Evolutionary conservation across 2,888 invertebrate genomes (phyloP).

Genomic region (Lepeophtheirus nordmannii): DNA sequence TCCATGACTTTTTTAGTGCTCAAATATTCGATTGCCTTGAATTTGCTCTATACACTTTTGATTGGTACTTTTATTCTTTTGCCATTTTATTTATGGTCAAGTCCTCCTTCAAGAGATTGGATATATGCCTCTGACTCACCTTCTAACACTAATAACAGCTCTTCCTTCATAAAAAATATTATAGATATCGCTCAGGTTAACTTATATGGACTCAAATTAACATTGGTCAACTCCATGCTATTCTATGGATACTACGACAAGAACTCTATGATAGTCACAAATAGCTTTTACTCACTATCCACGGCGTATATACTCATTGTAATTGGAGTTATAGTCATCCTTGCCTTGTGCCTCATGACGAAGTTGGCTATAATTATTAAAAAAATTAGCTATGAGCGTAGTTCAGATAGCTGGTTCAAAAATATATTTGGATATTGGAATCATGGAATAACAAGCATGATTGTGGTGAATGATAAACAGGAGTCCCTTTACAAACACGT

Average conservation of each 20-base stretch:
- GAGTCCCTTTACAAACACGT: not conserved
- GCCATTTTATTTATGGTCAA: constrained; percentile 2
- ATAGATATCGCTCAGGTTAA: not conserved
- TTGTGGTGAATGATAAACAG: not conserved
- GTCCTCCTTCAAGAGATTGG: not conserved
- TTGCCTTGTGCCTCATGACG: not conserved
- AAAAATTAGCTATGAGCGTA: not conserved
- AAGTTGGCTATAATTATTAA: not conserved
- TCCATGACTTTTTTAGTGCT: not conserved
- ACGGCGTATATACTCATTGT: not conserved
- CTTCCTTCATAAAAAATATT: not conserved
- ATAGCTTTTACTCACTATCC: not conserved
- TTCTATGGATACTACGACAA: not conserved
- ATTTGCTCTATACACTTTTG: not conserved
- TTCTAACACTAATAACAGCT: not conserved
- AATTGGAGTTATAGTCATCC: not conserved
- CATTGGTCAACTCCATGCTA: not conserved
- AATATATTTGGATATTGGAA: not conserved
- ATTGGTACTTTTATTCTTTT: not conserved
- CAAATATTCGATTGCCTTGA: not conserved
- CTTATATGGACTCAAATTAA: not conserved
- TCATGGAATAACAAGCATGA: not conserved
- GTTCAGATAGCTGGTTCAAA: not conserved
- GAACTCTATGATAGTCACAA: not conserved
- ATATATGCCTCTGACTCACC: not conserved